Evolutionary conservation across 1,140 invertebrate genomes (phyloP), one percentile per base, ranked within the genome.

Genomic region (Drosophila leontia): DNA sequence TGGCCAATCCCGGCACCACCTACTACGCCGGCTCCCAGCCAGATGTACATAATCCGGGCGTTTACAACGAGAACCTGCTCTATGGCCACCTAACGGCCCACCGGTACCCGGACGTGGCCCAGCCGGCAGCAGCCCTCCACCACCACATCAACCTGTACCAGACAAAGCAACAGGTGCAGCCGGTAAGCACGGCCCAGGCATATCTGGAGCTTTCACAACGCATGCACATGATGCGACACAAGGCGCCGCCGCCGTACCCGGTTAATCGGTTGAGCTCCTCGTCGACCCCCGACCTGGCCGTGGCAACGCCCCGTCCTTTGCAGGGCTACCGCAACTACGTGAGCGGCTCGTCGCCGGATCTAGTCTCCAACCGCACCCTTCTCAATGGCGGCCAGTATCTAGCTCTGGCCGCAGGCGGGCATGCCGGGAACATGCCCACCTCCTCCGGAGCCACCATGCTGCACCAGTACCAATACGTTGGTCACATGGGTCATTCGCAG

Each of bases 221-320:
- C 44, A 85, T 95, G 63, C 95, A 95, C 39, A 94, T 96, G 78
- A 93, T 96, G 48, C 96, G 96, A 78, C 93, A 97, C 86, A 97
- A 97, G 92, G 96, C 95, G 0, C 97, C 97, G 0, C 97, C 97
- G 0, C 97, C 97, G 0, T 97, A 97, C 93, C 96, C 96, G 0
- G 95, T 95, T 0, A 95, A 94, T 81, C 94, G 96, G 4, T 93
- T 96, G 23, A 96, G 95, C 69, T 97, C 95, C 45, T 96, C 95
- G 75, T 97, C 96, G 8, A 97, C 96, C 1, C 97, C 97, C 1
- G 97, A 97, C 93, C 92, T 97, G 57, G 96, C 97, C 0, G 94
- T 95, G 13, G 95, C 95, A 5, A 95, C 95, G 34, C 94, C 94
- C 51, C 88, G 94, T 32, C 77, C 88, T 2, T 12, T 92, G 35